Evolutionary conservation across 2,888 invertebrate genomes (phyloP), one percentile per base, ranked within the genome.

Genomic region (Lymantria monacha): DNA sequence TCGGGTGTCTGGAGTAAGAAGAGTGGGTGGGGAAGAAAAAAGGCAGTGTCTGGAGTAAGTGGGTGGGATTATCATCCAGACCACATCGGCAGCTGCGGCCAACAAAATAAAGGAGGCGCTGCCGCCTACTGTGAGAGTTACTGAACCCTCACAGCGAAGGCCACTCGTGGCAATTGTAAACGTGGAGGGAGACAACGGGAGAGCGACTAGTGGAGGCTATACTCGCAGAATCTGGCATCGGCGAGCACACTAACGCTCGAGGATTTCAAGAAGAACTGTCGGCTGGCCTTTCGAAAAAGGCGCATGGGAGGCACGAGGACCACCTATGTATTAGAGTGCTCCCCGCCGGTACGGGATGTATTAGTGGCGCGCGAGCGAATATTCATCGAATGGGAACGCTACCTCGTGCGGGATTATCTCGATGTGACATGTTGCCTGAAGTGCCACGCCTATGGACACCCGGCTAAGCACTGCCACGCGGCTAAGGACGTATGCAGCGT

Each of bases 101-200:
- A 54, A 49, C 14, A 0, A 10, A 48, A 46, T 2, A 31, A 14
- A 10, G 0, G 51, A 51, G 7, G 45, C 51, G 1, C 14, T 45
- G 0, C 68, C 64, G 0, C 31, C 53, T 0, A 41, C 44, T 0
- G 47, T 68, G 0, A 41, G 55, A 3, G 48, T 55, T 0, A 30
- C 46, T 0, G 60, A 57, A 3, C 59, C 57, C 0, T 45, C 22
- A 3, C 9, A 11, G 0, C 13, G 56, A 3, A 14, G 0, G 7
- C 65, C 62, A 0, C 33, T 42, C 0, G 52, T 62, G 0, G 48
- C 59, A 0, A 9, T 60, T 1, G 1, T 37, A 0, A 48, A 15
- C 8, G 14, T 8, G 0, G 40, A 0, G 0, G 48, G 11, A 0
- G 0, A n/a, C n/a, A 30, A 46, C 0, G 60, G 33, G 10, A 8